Evolutionary conservation across 2,888 invertebrate species (phyloP).

Genomic region (Himalopsyche tibetana): DNA sequence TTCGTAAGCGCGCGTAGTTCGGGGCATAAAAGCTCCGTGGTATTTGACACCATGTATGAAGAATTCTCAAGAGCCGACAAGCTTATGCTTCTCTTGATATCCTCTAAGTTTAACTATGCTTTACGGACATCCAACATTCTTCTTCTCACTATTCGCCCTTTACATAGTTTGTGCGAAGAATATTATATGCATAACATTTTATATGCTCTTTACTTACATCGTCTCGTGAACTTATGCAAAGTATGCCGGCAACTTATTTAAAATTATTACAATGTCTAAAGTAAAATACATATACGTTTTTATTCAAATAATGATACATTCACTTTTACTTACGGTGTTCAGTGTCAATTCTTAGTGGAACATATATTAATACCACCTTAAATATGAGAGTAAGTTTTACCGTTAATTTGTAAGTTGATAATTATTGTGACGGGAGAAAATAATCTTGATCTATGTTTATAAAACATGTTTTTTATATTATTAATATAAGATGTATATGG

Average conservation of each 20-base stretch:
- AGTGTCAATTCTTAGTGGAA: too few relatives aligned
- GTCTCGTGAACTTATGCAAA: constrained; percentile 19
- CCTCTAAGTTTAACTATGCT: constrained; percentile 15
- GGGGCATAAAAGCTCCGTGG: constrained; percentile 21
- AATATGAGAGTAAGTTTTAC: too few relatives aligned
- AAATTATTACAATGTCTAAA: background rate
- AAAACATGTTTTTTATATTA: too few relatives aligned
- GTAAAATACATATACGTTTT: background rate
- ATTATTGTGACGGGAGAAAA: too few relatives aligned
- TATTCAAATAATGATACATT: background rate
- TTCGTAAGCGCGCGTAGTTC: background rate
- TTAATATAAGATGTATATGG: too few relatives aligned
- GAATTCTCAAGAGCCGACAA: constrained; percentile 27
- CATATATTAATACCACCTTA: too few relatives aligned
- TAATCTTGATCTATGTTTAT: too few relatives aligned
- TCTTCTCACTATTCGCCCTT: background rate
- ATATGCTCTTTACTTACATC: constrained; percentile 7
- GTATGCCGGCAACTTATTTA: background rate
- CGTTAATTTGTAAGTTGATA: too few relatives aligned
- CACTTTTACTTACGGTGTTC: too few relatives aligned
- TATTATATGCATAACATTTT: constrained; percentile 29
- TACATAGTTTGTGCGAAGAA: constrained; percentile 19
- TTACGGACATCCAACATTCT: constrained; percentile 30
- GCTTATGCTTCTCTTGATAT: constrained; percentile 7
- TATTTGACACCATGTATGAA: constrained; percentile 36